Evolutionary conservation across 1,140 invertebrate species (phyloP), one percentile per base, ranked within the genome.

Genomic region (Stegodyphus dumicola): DNA sequence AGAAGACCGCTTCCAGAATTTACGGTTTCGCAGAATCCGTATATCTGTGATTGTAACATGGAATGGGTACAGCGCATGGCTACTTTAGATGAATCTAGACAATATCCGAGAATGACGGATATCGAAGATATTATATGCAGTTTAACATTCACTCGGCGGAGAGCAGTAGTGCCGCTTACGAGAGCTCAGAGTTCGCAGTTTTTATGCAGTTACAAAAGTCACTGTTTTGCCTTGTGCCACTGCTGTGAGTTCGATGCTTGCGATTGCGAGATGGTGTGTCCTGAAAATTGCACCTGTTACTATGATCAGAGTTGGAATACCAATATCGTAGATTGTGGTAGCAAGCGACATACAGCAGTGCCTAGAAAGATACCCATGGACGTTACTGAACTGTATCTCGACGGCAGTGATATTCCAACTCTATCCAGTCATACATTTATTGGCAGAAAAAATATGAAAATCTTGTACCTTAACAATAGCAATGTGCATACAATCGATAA

Each of bases 181-280:
- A 94, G 96, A 88, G 94, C 96, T 7, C 94, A 95, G 89, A 93
- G 95, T 3, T 95, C 95, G 78, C 95, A 97, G 90, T 98, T 98
- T 91, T 92, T 98, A 71, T 98, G 96, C 92, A 94, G 94, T 70
- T 98, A 98, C 91, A 95, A 96, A 90, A 95, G 95, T 9, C 96
- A 97, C 89, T 98, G 96, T 91, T 97, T 97, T 90, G 94, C 95
- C 6, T 92, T 97, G 65, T 97, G 96, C 89, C 96, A 97, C 89
- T 98, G 96, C 92, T 98, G 96, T 90, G 96, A 97, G 90, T 97
- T 97, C 90, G 96, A 97, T 90, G 96, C 96, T 74, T 98, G 96
- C 92, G 96, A 97, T 92, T 97, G 96, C 91, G 95, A 97, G 93
- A 97, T 97, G 96, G 97, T 95, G 74, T 98, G 96, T 90, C 96